These are phyloP conservation scores for Theretra japonica DNA, from an alignment of 2,888 invertebrate species.

Conservation along the genomic window DNA sequence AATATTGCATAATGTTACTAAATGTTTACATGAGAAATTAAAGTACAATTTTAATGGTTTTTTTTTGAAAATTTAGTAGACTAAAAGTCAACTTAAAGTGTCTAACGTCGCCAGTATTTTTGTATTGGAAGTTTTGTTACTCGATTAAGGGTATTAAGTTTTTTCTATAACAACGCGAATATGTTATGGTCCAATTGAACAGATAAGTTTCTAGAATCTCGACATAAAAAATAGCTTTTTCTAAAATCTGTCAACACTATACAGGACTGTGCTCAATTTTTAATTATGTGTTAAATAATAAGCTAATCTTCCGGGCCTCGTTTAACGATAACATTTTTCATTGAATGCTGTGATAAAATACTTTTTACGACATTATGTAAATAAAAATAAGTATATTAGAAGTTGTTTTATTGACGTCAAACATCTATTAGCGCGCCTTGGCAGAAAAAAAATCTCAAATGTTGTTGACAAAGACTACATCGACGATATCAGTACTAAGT, in stretches of 20 bases:
- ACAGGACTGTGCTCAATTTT: too few relatives aligned
- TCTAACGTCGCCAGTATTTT: not conserved
- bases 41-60: not conserved
- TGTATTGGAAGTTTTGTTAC: not conserved
- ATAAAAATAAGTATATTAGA: slow-evolving; percentile 16
- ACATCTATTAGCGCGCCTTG: not conserved
- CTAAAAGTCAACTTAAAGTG: not conserved
- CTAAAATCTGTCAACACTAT: too few relatives aligned
- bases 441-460: too few relatives aligned
- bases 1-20: too few relatives aligned
- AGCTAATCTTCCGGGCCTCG: not conserved
- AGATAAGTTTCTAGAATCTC: too few relatives aligned
- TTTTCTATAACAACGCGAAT: not conserved
- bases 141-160: not conserved
- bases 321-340: not conserved
- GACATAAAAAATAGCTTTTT: too few relatives aligned
- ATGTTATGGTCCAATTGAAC: too few relatives aligned
- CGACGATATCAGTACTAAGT: too few relatives aligned
- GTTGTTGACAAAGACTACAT: too few relatives aligned
- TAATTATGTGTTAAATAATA: too few relatives aligned
- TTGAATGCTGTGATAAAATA: slow-evolving; percentile 15
- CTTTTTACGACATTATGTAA: slow-evolving; percentile 25
- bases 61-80: not conserved
- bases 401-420: not conserved
- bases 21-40: not conserved